These are phyloP conservation scores for Muraenolepis orangiensis DNA, from an alignment of 2,797 vertebrate genomes.

Conservation along the genomic window DNA sequence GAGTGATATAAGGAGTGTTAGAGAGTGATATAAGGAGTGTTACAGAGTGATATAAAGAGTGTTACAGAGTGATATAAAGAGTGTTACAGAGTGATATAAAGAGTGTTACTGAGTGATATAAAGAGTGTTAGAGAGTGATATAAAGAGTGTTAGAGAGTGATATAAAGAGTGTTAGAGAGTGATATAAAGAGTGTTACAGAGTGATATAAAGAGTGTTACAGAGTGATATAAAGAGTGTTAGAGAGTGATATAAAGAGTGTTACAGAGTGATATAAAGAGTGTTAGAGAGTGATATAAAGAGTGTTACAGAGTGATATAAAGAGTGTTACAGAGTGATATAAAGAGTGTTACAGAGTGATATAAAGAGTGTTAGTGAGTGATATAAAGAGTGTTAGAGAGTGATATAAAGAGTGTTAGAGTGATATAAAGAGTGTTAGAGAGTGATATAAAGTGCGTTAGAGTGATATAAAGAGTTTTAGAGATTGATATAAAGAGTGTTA, in stretches of 20 bases:
- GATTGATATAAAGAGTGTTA: neutral
- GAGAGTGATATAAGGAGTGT: too few species aligned
- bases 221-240: neutral
- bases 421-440: conserved; percentile 2
- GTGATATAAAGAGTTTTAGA: neutral
- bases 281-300: conserved; percentile 14
- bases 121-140: neutral
- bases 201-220: neutral
- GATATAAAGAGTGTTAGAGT: conserved; percentile 4
- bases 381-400: too few species aligned
- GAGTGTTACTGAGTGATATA: neutral
- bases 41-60: neutral
- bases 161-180: conserved; percentile 4
- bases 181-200: conserved; percentile 12
- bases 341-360: neutral
- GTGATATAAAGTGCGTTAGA: conserved; percentile 11
- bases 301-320: conserved; percentile 16
- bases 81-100: neutral
- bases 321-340: neutral
- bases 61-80: neutral
- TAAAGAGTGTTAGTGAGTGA: neutral
- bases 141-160: conserved; percentile 4
- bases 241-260: neutral
- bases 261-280: neutral
- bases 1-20: neutral